Evolutionary conservation across 2,113 vertebrate species (phyloP).

Genomic region (Ictalurus furcatus): DNA sequence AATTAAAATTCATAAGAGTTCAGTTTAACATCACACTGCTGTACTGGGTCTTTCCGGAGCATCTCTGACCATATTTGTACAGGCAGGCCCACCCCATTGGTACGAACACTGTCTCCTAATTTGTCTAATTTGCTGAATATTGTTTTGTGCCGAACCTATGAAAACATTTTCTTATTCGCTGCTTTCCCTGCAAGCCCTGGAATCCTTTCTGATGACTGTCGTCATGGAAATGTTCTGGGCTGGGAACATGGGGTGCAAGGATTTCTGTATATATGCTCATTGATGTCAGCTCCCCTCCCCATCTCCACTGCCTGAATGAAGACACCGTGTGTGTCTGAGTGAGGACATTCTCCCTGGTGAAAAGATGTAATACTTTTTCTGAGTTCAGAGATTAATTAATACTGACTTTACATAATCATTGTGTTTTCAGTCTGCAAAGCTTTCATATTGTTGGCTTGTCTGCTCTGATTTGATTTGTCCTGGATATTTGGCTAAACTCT

Average conservation of each 20-base stretch:
- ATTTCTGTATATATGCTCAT: background rate
- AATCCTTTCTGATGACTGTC: conserved; percentile 42
- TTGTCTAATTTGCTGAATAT: background rate
- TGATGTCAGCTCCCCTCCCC: conserved; percentile 24
- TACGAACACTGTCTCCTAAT: background rate
- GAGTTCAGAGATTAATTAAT: conserved; percentile 12
- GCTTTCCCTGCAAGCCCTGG: conserved; percentile 18
- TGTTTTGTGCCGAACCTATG: background rate
- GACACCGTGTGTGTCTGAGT: background rate
- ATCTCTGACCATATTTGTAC: background rate
- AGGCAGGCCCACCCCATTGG: background rate
- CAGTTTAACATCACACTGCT: background rate
- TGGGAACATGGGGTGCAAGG: conserved; percentile 16
- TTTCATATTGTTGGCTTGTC: background rate
- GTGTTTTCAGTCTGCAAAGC: background rate
- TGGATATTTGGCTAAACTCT: background rate
- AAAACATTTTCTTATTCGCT: conserved; percentile 7
- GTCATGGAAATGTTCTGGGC: conserved; percentile 43
- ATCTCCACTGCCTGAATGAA: conserved; percentile 20
- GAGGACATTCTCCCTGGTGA: background rate
- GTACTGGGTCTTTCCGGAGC: background rate
- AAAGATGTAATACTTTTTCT: background rate
- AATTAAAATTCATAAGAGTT: background rate
- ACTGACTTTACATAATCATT: background rate
- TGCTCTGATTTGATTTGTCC: background rate